Evolutionary conservation across 2,797 vertebrate genomes (phyloP), one percentile per base, ranked within the genome.

Genomic region (Rhabdomys pumilio): DNA sequence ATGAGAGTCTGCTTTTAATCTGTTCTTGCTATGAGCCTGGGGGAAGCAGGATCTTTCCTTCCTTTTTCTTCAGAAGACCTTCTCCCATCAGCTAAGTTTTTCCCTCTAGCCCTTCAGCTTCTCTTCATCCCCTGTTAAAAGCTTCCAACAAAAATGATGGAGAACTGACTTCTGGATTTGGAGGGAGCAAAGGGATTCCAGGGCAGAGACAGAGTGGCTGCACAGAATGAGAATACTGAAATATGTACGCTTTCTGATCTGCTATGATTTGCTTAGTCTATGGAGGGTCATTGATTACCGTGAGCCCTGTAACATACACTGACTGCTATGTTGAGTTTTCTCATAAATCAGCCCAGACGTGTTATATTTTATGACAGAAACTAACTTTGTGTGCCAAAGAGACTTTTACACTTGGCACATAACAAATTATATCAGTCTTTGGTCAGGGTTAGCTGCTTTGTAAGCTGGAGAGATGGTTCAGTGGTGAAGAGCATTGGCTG

Each of bases 31-130:
- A 7, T 9, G 53, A 91, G 50, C 44, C 73, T 95, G 44, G 41
- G 82, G 84, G 94, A 90, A 92, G 13, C 77, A 57, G 53, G 15
- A 3, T 85, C 89, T 79, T 69, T 75, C 47, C 38, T 82, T 87
- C 63, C 73, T 50, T 89, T 89, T 94, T 67, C 90, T 94, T 96
- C 84, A 79, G 44, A 96, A 57, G 17, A 19, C 34, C 47, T 53
- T 4, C 79, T 92, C 93, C 41, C 34, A 12, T 44, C 84, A 53
- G 55, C n/a, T 50, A 50, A 65, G 83, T 13, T 20, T 95, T 87
- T 69, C 38, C 59, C 77, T 91, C n/a, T 41, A 57, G 53, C 57
- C 26, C 26, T 90, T 82, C 13, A 19, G 22, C 69, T 72, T 76
- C 47, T 87, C 24, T 17, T 80, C 75, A 26, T 67, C 44, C 69